phyloP scores from a whole-genome alignment of 2,888 invertebrate species.

The Athetis lepigone region DNA sequence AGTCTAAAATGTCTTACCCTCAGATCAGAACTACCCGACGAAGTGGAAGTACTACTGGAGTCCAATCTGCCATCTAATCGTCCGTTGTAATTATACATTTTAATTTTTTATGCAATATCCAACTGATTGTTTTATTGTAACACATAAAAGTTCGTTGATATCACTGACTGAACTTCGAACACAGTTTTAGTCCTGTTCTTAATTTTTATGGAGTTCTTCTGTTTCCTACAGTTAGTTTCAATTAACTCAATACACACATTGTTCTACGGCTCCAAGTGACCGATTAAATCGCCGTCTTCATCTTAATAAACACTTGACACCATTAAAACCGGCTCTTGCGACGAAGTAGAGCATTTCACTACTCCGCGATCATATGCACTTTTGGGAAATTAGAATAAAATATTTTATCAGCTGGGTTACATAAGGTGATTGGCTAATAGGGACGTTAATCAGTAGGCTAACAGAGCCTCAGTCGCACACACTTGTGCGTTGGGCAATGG shows the following conservation, averaged over 20 bases:
- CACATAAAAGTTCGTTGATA: slow-evolving; percentile 28
- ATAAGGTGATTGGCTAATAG: slow-evolving; percentile 63
- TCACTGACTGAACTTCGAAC: slow-evolving; percentile 29
- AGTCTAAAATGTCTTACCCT: slow-evolving; percentile 77
- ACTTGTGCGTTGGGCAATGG: slow-evolving; percentile 78
- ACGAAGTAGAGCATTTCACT: slow-evolving; percentile 58
- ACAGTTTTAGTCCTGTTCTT: slow-evolving; percentile 17
- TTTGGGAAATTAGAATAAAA: slow-evolving; percentile 60
- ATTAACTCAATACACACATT: slow-evolving; percentile 69
- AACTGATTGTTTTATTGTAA: neutral
- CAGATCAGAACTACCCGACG: slow-evolving; percentile 84
- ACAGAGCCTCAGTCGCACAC: slow-evolving; percentile 60
- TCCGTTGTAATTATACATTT: slow-evolving; percentile 75
- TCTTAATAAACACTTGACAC: slow-evolving; percentile 69
- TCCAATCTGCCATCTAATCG: slow-evolving; percentile 78
- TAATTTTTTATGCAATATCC: slow-evolving; percentile 27
- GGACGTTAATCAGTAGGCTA: slow-evolving; percentile 49
- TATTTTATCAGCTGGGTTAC: slow-evolving; percentile 51
- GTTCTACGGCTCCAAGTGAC: slow-evolving; percentile 69
- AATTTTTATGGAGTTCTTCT: slow-evolving; percentile 28
- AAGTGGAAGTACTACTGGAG: slow-evolving; percentile 82
- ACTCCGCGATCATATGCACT: slow-evolving; percentile 45
- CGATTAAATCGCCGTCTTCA: slow-evolving; percentile 61
- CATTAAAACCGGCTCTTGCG: slow-evolving; percentile 58
- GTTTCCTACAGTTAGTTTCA: slow-evolving; percentile 70